Percentiles rank a stretch among this genome's conserved stretches.
phyloP scores from a whole-genome alignment of 2,113 vertebrate species.

The Lepidothrix coronata region DNA sequence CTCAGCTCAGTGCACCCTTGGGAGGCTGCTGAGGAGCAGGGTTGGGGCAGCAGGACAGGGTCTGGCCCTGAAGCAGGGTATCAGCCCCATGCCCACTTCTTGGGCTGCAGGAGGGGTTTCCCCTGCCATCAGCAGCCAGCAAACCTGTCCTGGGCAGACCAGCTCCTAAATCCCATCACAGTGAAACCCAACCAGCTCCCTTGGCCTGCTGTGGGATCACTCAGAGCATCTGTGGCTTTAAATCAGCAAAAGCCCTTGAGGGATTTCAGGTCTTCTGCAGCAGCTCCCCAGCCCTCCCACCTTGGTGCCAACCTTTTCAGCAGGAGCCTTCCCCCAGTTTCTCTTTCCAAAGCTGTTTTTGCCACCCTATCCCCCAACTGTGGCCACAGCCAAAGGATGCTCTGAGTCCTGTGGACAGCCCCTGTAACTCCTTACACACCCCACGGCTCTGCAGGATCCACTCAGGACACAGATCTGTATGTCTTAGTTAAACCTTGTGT shows the following conservation, averaged over 20 bases:
- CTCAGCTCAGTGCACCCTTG: background rate
- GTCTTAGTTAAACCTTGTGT: background rate
- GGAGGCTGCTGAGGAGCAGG: background rate
- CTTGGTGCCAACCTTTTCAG: background rate
- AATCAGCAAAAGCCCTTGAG: background rate
- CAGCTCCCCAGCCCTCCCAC: background rate
- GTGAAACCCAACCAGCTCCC: fast-evolving
- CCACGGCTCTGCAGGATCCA: background rate
- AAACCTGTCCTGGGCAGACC: background rate
- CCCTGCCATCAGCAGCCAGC: background rate
- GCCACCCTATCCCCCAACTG: too few relatives aligned
- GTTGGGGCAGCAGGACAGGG: background rate
- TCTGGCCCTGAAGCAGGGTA: background rate
- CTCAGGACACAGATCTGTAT: fast-evolving
- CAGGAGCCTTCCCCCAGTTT: background rate
- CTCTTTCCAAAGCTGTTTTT: background rate
- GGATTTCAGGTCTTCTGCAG: background rate
- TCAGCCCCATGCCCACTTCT: background rate
- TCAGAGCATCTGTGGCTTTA: fast-evolving
- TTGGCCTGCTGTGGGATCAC: fast-evolving
- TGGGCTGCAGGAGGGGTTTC: background rate
- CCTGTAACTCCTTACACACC: fast-evolving
- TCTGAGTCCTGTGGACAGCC: background rate
- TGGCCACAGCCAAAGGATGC: background rate
- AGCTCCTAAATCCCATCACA: background rate